Conservation (phyloP, 2,113 vertebrate genomes). For the Xyrauchen texanus region DNA sequence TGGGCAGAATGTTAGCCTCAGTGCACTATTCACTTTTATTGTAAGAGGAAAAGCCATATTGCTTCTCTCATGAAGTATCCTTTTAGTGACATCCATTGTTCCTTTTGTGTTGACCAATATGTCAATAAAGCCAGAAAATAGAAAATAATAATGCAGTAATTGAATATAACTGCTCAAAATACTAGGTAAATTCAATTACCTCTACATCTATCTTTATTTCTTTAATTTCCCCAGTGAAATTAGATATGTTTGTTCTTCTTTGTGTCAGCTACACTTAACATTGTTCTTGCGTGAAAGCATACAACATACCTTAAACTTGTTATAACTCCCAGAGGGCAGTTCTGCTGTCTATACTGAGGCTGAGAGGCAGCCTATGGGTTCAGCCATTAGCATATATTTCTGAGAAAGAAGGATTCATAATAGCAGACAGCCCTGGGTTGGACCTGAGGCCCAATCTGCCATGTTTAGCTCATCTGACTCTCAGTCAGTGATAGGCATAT, state of each 20-base stretch:
- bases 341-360: slow-evolving; percentile 36
- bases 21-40: no score
- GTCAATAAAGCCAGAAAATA: slow-evolving; percentile 17
- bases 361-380: slow-evolving; percentile 31
- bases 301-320: slow-evolving; percentile 61
- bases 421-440: slow-evolving; percentile 18
- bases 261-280: slow-evolving; percentile 6
- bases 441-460: slow-evolving; percentile 41
- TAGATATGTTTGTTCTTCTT: slow-evolving; percentile 17
- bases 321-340: slow-evolving; percentile 55
- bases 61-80: no score
- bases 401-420: slow-evolving; percentile 40
- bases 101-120: slow-evolving; percentile 36
- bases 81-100: neutral
- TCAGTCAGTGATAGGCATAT: slow-evolving; percentile 47
- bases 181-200: slow-evolving; percentile 38
- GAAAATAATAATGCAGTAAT: slow-evolving; percentile 22
- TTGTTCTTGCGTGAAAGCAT: slow-evolving; percentile 29
- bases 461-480: slow-evolving; percentile 53
- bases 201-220: slow-evolving; percentile 9
- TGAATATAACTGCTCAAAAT: slow-evolving; percentile 18
- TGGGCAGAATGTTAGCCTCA: no score
- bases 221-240: slow-evolving; percentile 28
- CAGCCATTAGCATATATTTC: slow-evolving; percentile 51
- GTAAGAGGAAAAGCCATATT: no score